Conservation (phyloP, 2,113 vertebrate genomes). For the Chaetodon trifascialis region DNA sequence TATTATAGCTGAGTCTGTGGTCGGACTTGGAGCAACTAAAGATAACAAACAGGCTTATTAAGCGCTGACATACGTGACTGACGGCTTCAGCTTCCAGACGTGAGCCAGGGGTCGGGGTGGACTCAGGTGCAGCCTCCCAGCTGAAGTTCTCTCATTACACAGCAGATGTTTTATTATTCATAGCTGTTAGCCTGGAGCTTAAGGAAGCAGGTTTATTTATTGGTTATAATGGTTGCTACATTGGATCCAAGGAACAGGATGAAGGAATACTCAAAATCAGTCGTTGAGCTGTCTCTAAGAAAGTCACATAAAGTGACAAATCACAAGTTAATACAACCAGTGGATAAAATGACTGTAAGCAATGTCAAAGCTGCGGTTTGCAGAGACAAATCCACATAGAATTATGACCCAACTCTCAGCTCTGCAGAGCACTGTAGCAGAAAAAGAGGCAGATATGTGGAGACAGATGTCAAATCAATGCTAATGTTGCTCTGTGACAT, state of each 20-base stretch:
- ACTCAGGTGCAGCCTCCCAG: slow-evolving; percentile 20
- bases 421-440: no score
- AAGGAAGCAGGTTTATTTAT: not conserved
- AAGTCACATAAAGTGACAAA: not conserved
- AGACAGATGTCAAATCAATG: no score
- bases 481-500: no score
- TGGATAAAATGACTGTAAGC: not conserved
- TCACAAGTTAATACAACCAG: not conserved
- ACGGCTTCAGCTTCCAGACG: slow-evolving; percentile 25
- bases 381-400: no score
- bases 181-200: not conserved
- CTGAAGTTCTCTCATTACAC: slow-evolving; percentile 32
- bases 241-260: not conserved
- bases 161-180: slow-evolving; percentile 34
- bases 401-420: no score
- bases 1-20: slow-evolving; percentile 49
- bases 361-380: not conserved
- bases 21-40: slow-evolving; percentile 37
- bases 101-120: not conserved
- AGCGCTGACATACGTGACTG: slow-evolving; percentile 49
- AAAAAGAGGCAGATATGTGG: no score
- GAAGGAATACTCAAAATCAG: not conserved
- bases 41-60: slow-evolving; percentile 61
- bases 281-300: not conserved
- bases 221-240: not conserved